Conservation (phyloP, 2,888 invertebrate species). For the Polydrusus tereticollis region DNA sequence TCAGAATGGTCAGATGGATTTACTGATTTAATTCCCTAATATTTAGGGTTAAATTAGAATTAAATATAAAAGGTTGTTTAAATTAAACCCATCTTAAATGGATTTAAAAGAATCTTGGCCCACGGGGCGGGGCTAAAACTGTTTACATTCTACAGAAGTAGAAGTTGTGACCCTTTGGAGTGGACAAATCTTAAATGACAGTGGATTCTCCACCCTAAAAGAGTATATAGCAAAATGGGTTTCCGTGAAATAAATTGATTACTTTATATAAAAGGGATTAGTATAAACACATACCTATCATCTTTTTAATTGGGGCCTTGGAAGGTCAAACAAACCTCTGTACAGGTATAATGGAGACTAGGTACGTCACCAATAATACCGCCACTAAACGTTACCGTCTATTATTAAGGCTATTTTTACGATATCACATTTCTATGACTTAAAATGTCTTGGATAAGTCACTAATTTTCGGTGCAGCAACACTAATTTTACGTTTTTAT, state of each 20-base stretch:
- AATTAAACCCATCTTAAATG: neutral
- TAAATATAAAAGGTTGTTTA: neutral
- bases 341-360: constrained; percentile 67
- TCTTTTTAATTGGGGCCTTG: constrained; percentile 60
- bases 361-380: constrained; percentile 66
- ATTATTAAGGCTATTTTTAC: constrained; percentile 32
- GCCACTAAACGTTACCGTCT: constrained; percentile 56
- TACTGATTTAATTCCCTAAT: neutral
- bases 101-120: constrained; percentile 16
- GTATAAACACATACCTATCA: constrained; percentile 60
- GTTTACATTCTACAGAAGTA: constrained; percentile 64
- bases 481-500: constrained; percentile 46
- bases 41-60: neutral
- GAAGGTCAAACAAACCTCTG: constrained; percentile 60
- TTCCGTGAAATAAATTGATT: neutral
- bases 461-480: constrained; percentile 35
- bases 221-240: constrained; percentile 28
- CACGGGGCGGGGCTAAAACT: constrained; percentile 67
- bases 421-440: constrained; percentile 58
- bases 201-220: constrained; percentile 34
- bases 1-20: neutral
- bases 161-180: constrained; percentile 22
- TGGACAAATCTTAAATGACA: constrained; percentile 26
- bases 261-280: constrained; percentile 22
- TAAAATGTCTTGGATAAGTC: constrained; percentile 47